These are phyloP conservation scores for Corvus moneduloides DNA, from an alignment of 2,113 vertebrate genomes.

Conservation along the genomic window DNA sequence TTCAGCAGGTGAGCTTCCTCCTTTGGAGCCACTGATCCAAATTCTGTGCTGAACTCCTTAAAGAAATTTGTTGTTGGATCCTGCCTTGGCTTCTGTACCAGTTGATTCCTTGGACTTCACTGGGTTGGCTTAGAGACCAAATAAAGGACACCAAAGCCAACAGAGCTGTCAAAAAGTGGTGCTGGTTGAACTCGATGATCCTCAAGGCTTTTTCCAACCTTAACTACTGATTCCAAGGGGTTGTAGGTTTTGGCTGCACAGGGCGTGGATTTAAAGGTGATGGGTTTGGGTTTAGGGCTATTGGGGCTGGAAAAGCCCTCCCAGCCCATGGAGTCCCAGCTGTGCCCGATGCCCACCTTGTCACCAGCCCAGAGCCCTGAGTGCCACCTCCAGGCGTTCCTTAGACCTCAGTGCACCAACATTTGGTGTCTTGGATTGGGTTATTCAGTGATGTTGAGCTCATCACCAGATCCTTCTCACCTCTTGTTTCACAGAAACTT, in stretches of 20 bases:
- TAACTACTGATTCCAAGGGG: accelerated
- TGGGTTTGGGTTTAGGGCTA: background rate
- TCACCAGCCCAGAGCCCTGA: background rate
- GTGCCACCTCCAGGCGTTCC: background rate
- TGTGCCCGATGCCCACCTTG: background rate
- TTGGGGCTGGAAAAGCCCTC: background rate
- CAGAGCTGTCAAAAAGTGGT: background rate
- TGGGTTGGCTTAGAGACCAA: background rate
- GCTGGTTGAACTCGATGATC: background rate
- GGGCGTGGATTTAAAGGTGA: accelerated
- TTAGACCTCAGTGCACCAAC: accelerated
- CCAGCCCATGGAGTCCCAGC: background rate
- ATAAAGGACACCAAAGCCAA: background rate
- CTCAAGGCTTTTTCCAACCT: background rate
- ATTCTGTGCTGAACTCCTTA: background rate
- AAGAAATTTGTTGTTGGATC: background rate
- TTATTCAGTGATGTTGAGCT: background rate
- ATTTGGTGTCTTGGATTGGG: accelerated
- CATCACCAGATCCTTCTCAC: background rate
- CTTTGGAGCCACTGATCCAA: background rate
- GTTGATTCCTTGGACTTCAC: background rate
- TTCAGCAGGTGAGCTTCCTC: background rate
- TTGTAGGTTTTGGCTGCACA: background rate
- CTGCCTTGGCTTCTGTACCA: background rate
- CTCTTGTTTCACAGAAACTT: background rate